phyloP scores from a whole-genome alignment of 2,888 invertebrate genomes.

The Melanostoma mellinum region DNA sequence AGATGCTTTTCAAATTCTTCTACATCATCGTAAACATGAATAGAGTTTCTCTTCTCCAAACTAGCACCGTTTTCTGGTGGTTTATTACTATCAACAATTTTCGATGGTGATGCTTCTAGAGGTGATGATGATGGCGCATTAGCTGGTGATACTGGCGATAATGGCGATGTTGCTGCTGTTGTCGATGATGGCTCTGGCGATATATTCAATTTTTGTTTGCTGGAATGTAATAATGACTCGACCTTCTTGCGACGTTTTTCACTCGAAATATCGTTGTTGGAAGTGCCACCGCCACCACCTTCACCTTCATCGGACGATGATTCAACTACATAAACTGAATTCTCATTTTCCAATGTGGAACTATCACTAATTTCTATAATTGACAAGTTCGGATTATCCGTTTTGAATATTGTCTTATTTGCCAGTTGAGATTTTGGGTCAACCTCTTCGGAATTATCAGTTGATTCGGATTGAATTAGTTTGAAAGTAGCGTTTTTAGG shows the following conservation, averaged over 20 bases:
- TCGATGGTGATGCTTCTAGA: constrained; percentile 32
- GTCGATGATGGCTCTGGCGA: constrained; percentile 79
- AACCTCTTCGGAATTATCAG: constrained; percentile 80
- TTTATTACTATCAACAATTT: constrained; percentile 42
- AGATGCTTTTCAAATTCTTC: constrained; percentile 81
- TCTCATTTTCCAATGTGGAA: constrained; percentile 78
- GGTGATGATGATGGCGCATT: constrained; percentile 31
- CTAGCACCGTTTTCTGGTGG: constrained; percentile 66
- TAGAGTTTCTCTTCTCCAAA: constrained; percentile 75
- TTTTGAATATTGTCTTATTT: constrained; percentile 81
- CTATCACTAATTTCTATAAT: constrained; percentile 82
- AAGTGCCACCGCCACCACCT: constrained; percentile 74
- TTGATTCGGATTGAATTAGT: constrained; percentile 79
- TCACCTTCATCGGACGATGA: constrained; percentile 77
- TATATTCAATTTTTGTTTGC: constrained; percentile 79
- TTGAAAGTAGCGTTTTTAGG: constrained; percentile 76
- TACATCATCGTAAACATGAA: constrained; percentile 79
- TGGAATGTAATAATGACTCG: constrained; percentile 79
- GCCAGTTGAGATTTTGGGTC: constrained; percentile 81
- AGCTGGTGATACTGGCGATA: constrained; percentile 53
- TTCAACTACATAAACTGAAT: constrained; percentile 79
- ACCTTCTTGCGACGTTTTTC: constrained; percentile 79
- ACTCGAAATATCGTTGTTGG: constrained; percentile 42
- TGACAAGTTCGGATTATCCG: constrained; percentile 81
- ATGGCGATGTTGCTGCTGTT: constrained; percentile 75